Percentiles rank a stretch among this genome's conserved stretches.
Conservation (phyloP, 2,888 invertebrate genomes). For the Cordilura impudica region DNA sequence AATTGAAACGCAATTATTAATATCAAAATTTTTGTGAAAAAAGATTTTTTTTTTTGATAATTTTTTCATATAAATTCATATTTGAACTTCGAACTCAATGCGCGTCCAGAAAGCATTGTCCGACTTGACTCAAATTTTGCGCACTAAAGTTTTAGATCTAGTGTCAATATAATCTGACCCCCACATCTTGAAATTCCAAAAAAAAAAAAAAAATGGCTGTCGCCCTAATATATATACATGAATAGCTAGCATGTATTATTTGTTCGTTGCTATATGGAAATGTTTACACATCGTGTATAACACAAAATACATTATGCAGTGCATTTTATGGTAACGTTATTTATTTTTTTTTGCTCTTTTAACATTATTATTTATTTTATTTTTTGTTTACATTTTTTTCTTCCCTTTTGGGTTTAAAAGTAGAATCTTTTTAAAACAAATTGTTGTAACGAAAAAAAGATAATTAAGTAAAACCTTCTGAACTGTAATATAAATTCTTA, state of each 20-base stretch:
- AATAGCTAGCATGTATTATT: background rate
- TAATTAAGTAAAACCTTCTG: conserved; percentile 15
- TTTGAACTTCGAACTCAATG: too few species aligned
- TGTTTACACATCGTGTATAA: background rate
- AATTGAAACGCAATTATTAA: too few species aligned
- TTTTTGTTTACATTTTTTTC: background rate
- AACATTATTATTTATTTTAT: background rate
- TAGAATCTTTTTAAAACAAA: background rate
- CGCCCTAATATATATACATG: too few species aligned
- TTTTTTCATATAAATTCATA: too few species aligned
- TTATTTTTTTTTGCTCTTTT: background rate
- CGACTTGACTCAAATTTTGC: too few species aligned
- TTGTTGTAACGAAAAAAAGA: background rate
- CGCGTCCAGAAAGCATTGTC: too few species aligned
- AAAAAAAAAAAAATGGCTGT: too few species aligned
- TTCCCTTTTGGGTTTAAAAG: background rate
- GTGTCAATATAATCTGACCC: too few species aligned
- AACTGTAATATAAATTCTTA: background rate
- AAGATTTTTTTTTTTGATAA: too few species aligned
- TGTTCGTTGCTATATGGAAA: background rate
- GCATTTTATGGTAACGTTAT: background rate
- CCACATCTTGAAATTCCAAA: too few species aligned
- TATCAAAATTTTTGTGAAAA: too few species aligned
- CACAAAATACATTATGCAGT: background rate
- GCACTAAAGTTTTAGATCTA: too few species aligned